phyloP scores from a whole-genome alignment of 2,888 invertebrate species.

The Papilio elwesi region DNA sequence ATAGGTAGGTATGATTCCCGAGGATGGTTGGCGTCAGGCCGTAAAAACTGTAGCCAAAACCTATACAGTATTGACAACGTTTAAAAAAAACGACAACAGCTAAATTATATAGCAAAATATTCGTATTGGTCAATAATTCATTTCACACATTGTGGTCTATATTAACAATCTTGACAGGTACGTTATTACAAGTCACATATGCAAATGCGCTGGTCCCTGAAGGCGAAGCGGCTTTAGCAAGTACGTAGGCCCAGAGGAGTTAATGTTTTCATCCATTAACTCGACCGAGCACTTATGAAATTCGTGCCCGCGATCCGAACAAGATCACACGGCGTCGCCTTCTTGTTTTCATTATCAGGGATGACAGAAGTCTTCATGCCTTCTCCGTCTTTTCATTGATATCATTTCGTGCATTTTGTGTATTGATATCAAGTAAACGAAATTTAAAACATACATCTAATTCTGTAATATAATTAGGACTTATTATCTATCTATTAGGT shows the following conservation, averaged over 20 bases:
- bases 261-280: slow-evolving; percentile 82
- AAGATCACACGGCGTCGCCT: slow-evolving; percentile 75
- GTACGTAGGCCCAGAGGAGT: slow-evolving; percentile 66
- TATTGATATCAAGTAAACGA: too few relatives aligned
- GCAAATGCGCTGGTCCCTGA: slow-evolving; percentile 59
- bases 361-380: slow-evolving; percentile 13
- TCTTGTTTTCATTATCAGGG: slow-evolving; percentile 62
- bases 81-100: too few relatives aligned
- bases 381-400: neutral
- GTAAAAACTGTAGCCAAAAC: too few relatives aligned
- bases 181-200: slow-evolving; percentile 58
- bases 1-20: too few relatives aligned
- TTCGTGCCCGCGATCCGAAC: slow-evolving; percentile 79
- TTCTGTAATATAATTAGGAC: too few relatives aligned
- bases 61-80: too few relatives aligned
- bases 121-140: too few relatives aligned
- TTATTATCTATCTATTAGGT: too few relatives aligned
- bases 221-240: slow-evolving; percentile 53
- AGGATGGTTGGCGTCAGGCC: too few relatives aligned
- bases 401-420: neutral
- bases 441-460: too few relatives aligned
- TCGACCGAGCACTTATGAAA: slow-evolving; percentile 79
- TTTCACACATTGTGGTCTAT: neutral
- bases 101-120: too few relatives aligned
- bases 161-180: slow-evolving; percentile 32